Percentiles rank a stretch among this genome's conserved stretches.
Evolutionary conservation across 2,888 invertebrate species (phyloP).

Genomic region (Pterobdella sp.): DNA sequence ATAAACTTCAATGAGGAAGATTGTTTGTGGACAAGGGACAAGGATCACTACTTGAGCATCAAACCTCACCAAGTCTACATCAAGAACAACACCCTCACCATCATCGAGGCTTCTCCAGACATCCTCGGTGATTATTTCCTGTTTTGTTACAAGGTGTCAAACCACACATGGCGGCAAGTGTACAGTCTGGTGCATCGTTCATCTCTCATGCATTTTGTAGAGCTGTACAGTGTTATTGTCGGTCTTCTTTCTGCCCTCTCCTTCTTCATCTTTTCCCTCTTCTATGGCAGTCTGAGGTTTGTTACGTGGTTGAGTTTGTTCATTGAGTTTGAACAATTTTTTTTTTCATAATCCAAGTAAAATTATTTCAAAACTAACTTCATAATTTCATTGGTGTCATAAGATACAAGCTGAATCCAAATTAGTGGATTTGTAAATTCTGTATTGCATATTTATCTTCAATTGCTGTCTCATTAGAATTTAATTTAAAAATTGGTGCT

Average conservation of each 20-base stretch:
- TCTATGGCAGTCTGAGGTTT: constrained; percentile 9
- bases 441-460: no score
- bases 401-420: no score
- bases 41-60: background rate
- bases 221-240: background rate
- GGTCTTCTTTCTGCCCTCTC: background rate
- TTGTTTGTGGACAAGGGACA: background rate
- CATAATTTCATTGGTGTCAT: no score
- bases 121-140: background rate
- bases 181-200: background rate
- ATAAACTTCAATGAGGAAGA: background rate
- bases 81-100: background rate
- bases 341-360: no score
- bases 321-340: no score
- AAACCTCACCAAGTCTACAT: background rate
- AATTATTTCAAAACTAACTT: no score
- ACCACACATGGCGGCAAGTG: background rate
- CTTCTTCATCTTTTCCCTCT: background rate
- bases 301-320: no score
- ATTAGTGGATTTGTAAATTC: no score
- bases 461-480: constrained; percentile 65
- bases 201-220: background rate
- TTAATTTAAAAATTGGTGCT: constrained; percentile 72
- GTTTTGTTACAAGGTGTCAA: background rate
- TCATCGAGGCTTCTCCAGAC: background rate